Base-by-base conservation (phyloP, 2,797 vertebrate genomes). In the Acipenser oxyrinchus region DNA sequence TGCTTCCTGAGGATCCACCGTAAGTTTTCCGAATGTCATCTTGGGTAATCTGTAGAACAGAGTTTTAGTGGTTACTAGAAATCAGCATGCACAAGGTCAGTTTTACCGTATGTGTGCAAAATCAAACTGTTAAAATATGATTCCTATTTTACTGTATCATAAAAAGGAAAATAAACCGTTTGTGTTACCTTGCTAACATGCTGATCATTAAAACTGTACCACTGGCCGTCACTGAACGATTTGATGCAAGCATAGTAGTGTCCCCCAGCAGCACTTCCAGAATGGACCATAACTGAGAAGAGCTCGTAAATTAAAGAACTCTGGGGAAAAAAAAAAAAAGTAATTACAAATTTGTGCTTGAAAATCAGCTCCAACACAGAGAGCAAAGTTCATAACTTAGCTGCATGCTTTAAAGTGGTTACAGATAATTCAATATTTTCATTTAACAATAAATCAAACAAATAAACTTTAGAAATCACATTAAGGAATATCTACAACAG, bases 171-270 rank as follows among this genome's bases (percentile, higher is more conserved):
- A 8, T 50, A 72, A 8, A 60, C 12, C 12, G 13, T 61, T 12
- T 51, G 49, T 49, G 87, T 90, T 80, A 99, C 97, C 95, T 95
- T 96, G 88, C 95, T 97, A 74, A 99, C 97, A 6, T 99, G 97
- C 74, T 99, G 97, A 83, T 99, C 97, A 15, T 99, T 99, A 86
- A 98, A 99, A 81, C 96, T 99, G 86, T 96, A 99, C 97, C 96
- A 99, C 75, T 98, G 97, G 68, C 95, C 91, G 66, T 99, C 97
- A 73, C 85, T 93, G 68, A 99, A 99, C 61, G 97, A 99, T 79
- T 93, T 99, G 85, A 99, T 98, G 79, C 95, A 98, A 80, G 97
- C 97, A n/a, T 99, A 99, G 79, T 99, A 99, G 84, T 99, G 97
- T 66, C 97, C 97, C 64, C 97, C 97, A 48, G 97, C 97, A 67